These are phyloP conservation scores for Pherbina coryleti DNA, from an alignment of 2,888 invertebrate species.

Conservation along the genomic window DNA sequence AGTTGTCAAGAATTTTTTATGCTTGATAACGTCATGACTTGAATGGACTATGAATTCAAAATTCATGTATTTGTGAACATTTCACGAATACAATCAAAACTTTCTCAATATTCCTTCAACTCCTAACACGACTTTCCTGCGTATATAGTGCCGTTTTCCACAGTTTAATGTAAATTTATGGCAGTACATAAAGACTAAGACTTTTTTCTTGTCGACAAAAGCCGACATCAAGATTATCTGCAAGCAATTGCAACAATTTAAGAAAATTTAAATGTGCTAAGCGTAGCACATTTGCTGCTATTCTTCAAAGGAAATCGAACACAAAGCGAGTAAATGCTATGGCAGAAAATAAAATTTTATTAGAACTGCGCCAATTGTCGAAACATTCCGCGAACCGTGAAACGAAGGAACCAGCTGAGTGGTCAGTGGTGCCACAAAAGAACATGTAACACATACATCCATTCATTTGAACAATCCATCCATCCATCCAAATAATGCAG, in stretches of 20 bases:
- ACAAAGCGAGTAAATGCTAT: not conserved
- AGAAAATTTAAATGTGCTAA: conserved; percentile 18
- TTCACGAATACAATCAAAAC: too few species aligned
- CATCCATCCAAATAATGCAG: conserved; percentile 18
- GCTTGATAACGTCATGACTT: too few species aligned
- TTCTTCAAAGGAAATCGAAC: not conserved
- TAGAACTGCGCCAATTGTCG: conserved; percentile 5
- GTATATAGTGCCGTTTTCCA: not conserved
- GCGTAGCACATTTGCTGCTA: not conserved
- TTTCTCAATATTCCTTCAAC: too few species aligned
- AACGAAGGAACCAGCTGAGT: not conserved
- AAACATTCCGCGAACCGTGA: not conserved
- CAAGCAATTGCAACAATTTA: conserved; percentile 16
- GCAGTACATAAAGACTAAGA: not conserved
- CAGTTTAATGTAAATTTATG: not conserved
- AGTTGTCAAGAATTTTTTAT: too few species aligned
- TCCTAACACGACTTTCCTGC: too few species aligned
- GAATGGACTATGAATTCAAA: too few species aligned
- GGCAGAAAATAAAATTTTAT: conserved; percentile 23
- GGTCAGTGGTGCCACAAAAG: conserved; percentile 1
- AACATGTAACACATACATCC: conserved; percentile 3
- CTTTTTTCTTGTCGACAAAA: too few species aligned
- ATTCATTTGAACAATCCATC: not conserved
- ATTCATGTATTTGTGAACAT: too few species aligned
- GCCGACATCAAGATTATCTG: not conserved